A percentile compares a stretch with the other conserved stretches of the same genome.
These are phyloP conservation scores for Paguma larvata DNA, from an alignment of 2,797 vertebrate genomes.

Conservation along the genomic window DNA sequence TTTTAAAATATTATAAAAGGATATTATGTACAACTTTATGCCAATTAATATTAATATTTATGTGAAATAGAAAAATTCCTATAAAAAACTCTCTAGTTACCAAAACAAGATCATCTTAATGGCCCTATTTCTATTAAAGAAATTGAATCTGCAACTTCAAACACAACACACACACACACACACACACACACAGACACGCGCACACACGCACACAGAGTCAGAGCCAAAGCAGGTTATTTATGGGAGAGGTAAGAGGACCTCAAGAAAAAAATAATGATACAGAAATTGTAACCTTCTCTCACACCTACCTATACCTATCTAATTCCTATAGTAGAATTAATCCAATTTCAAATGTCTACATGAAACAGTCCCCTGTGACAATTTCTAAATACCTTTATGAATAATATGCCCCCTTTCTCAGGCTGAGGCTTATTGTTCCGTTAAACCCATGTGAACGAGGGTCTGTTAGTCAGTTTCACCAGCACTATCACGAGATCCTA, in stretches of 20 bases:
- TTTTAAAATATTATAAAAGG: neutral
- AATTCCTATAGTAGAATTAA: neutral
- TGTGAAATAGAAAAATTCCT: neutral
- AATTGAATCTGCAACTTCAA: neutral
- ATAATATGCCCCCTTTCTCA: conserved; percentile 82
- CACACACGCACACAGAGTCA: neutral
- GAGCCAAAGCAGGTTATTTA: neutral
- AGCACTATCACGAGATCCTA: neutral
- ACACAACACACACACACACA: neutral
- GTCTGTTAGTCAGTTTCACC: conserved; percentile 52
- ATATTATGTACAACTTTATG: neutral
- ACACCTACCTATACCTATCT: neutral
- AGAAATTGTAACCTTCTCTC: neutral
- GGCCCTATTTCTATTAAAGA: neutral
- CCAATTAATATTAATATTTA: neutral
- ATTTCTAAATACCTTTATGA: conserved; percentile 81
- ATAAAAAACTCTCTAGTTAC: neutral
- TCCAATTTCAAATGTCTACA: conserved; percentile 20
- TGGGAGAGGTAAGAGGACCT: too few relatives aligned
- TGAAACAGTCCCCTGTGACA: conserved; percentile 57
- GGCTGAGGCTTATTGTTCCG: conserved; percentile 80
- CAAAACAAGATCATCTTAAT: neutral
- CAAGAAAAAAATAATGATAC: neutral
- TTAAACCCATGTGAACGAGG: conserved; percentile 59
- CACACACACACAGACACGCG: too few relatives aligned